Evolutionary conservation across 2,797 vertebrate genomes (phyloP), one percentile per base, ranked within the genome.

Genomic region (Epinephelus awoara): DNA sequence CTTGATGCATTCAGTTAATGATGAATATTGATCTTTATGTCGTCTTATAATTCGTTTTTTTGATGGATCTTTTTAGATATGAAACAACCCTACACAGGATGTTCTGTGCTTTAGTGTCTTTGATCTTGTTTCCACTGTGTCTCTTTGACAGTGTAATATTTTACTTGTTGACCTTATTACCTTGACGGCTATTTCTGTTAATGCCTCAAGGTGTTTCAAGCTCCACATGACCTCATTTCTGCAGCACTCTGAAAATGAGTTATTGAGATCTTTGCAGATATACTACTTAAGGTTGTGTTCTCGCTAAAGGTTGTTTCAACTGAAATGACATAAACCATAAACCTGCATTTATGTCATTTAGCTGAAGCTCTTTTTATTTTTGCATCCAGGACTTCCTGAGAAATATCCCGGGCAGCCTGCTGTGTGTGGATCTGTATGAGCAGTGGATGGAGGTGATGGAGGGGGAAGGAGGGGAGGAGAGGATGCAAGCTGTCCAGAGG

Each of bases 361-460:
- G 40, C 40, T 42, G 2, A 42, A 42, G 40, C 9, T 42, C 40
- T 15, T 15, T 4, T 46, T 14, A 46, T 46, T 29, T 85, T 51
- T 81, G 3, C 42, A 3, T 6, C 0, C 77, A 99, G 98, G 98
- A 98, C 93, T 99, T 99, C 92, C 95, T 99, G 84, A 93, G 98
- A 50, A 98, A 96, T 82, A 96, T 99, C 91, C 98, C 98, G 0
- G 97, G 96, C 89, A 97, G 97, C 82, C 88, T 99, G 88, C 96
- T 99, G 87, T 95, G 95, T 70, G 95, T 94, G 75, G 96, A 97
- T 79, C 95, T 98, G 55, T 98, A 97, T 76, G 94, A 97, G 72
- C 95, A 95, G 74, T 99, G 98, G 98, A 92, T 97, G 90, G 96
- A 94, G 79, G 94, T 94, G 71, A 95, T 97, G 95, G 97, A 98